Evolutionary conservation across 2,888 invertebrate genomes (phyloP).

Genomic region (Dasysyrphus tricinctus): DNA sequence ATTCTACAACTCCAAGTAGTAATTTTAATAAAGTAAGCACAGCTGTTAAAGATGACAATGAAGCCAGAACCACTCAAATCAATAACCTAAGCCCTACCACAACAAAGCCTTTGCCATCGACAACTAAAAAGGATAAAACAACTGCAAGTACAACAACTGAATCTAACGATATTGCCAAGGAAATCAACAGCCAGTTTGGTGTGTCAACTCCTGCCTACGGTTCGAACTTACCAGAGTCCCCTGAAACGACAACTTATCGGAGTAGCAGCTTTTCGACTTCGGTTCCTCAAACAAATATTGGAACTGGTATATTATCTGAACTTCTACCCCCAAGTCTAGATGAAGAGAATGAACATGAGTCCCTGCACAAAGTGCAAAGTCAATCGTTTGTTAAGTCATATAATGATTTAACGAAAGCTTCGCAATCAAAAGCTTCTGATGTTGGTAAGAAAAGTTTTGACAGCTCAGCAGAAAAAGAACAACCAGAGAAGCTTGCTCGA

Average conservation of each 20-base stretch:
- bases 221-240: conserved; percentile 57
- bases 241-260: conserved; percentile 63
- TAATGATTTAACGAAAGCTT: conserved; percentile 79
- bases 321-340: conserved; percentile 84
- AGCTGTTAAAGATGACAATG: conserved; percentile 79
- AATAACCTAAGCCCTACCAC: conserved; percentile 84
- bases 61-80: conserved; percentile 85
- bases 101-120: conserved; percentile 19
- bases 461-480: conserved; percentile 33
- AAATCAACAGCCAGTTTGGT: conserved; percentile 84
- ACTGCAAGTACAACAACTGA: conserved; percentile 81
- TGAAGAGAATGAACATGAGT: conserved; percentile 86
- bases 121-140: conserved; percentile 78
- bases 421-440: conserved; percentile 55
- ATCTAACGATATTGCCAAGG: conserved; percentile 83
- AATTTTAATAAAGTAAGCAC: conserved; percentile 79
- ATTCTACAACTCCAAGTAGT: conserved; percentile 78
- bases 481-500: neutral
- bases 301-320: conserved; percentile 81
- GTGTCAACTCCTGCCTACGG: conserved; percentile 77
- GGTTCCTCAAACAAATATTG: conserved; percentile 29
- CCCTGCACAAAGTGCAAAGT: conserved; percentile 88
- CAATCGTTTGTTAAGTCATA: conserved; percentile 88
- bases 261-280: conserved; percentile 45
- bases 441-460: conserved; percentile 38